Base-by-base conservation (phyloP, 2,113 vertebrate species). In the Megaceryle torquata region DNA sequence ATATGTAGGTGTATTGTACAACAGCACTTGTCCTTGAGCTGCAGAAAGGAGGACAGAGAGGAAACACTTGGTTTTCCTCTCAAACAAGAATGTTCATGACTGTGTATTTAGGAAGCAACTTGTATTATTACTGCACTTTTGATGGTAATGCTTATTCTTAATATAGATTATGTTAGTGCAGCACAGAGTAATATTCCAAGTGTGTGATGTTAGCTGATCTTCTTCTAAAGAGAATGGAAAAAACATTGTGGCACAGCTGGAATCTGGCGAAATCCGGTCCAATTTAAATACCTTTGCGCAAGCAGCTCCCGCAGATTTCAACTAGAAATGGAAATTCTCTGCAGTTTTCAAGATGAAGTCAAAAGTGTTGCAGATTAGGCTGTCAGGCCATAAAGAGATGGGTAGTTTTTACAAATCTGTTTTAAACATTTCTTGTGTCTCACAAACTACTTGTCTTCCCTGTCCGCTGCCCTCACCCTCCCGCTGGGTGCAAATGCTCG, bases 301-400 rank as follows among this genome's bases (percentile, higher is more conserved):
- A 79, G 61, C 79, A 79, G 31, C 44, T 93, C 75, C 50, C 21
- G n/a, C 35, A 82, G 78, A 91, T 88, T 93, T 72, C 67, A 86
- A 13, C 24, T 65, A 61, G 82, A 88, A 85, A 64, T 69, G 51
- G 57, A 85, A 95, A 88, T 88, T 85, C 46, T 71, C 37, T 79
- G 41, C 67, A 53, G 41, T 94, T 95, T 86, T 85, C 82, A 82
- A 67, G 88, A 87, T 35, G 48, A 85, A 89, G 78, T 80, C 53
- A 86, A 91, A 91, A 54, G 89, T 35, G 57, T 20, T 91, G 59
- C 54, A 79, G 67, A 84, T 82, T 56, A 82, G 48, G 26, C 46
- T 84, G 77, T 74, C 46, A 57, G 51, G 28, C 35, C 29, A 65
- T 72, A 86, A 91, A 87, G 12, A 63, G 77, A 31, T n/a, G 54